Base-by-base conservation (phyloP, 2,113 vertebrate species). In the Cyrtonyx montezumae region DNA sequence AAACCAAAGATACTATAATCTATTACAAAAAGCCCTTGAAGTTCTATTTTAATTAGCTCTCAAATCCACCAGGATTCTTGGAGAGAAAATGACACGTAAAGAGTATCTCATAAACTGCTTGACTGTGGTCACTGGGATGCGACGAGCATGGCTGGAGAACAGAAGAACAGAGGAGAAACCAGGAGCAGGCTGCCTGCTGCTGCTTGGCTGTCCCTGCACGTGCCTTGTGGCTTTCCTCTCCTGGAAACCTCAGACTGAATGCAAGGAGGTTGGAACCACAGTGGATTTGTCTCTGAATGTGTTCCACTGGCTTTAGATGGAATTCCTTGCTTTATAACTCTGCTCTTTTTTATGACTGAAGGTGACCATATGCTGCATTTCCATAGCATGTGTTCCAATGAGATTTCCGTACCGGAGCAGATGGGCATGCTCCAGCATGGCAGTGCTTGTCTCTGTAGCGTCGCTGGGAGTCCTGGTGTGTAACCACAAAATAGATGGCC, bases 31-130 rank as follows among this genome's bases (percentile, higher is more conserved):
- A 34, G 11, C 65, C 56, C 81, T 86, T 91, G 79, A 94, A 94
- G 49, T 83, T 94, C 76, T 83, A 36, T 86, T 92, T 92, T 95
- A 95, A 96, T 96, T 96, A 94, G 91, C 84, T 95, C 79, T 74
- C 87, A 71, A 75, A 93, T 65, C 79, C 62, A 84, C 83, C 45
- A 34, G 73, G 36, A 53, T 40, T 86, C 55, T 85, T 13, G 55
- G 81, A 90, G 84, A 74, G 89, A 68, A 91, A 80, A 71, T 20
- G 59, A 36, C 45, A 45, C 6, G 73, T 65, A 46, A 13, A 2
- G 8, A 7, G 43, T 73, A 21, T 59, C 34, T 90, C 6, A 20
- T 55, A 71, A 66, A 65, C 61, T 0, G 19, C 62, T 34, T 7
- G 78, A 22, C 17, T 45, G 28, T 6, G 63, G 40, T 88, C 43